Percentiles rank a stretch among this genome's conserved stretches.
Conservation (phyloP, 2,888 invertebrate genomes). For the Drosophila bunnanda region DNA sequence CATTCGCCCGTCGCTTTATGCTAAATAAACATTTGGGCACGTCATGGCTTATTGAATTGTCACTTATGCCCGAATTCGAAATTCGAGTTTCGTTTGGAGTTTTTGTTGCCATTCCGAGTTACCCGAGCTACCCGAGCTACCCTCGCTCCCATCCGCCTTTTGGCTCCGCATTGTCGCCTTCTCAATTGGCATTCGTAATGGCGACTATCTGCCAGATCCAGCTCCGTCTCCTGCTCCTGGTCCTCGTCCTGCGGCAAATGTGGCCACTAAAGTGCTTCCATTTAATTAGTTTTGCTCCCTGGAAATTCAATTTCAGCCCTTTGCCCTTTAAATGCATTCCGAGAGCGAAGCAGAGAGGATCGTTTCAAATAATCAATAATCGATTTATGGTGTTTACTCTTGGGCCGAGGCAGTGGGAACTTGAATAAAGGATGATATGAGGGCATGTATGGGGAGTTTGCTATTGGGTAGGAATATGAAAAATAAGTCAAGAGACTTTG, state of each 20-base stretch:
- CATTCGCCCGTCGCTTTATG: slow-evolving; percentile 80
- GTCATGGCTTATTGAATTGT: slow-evolving; percentile 84
- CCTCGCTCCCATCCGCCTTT: not conserved
- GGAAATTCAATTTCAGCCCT: slow-evolving; percentile 62
- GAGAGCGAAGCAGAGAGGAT: slow-evolving; percentile 10
- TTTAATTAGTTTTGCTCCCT: slow-evolving; percentile 73
- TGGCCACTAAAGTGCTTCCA: slow-evolving; percentile 72
- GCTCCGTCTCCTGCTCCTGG: not conserved
- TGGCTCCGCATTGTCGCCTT: slow-evolving; percentile 54
- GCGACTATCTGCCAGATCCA: slow-evolving; percentile 61
- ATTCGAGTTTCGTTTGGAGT: slow-evolving; percentile 58
- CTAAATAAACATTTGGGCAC: slow-evolving; percentile 83
- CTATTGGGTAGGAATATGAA: not conserved
- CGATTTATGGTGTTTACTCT: slow-evolving; percentile 73
- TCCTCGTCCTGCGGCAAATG: slow-evolving; percentile 21
- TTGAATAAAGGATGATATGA: slow-evolving; percentile 7
- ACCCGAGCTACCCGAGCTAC: slow-evolving; percentile 12
- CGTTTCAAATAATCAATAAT: slow-evolving; percentile 63
- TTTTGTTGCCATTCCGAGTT: slow-evolving; percentile 60
- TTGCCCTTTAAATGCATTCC: slow-evolving; percentile 53
- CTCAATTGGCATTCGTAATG: slow-evolving; percentile 68
- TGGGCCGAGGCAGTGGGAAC: slow-evolving; percentile 1
- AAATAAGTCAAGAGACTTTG: not conserved
- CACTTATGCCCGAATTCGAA: slow-evolving; percentile 79
- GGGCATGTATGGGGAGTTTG: not conserved